Conservation (phyloP, 2,797 vertebrate genomes). For the Gephyroberyx darwinii region DNA sequence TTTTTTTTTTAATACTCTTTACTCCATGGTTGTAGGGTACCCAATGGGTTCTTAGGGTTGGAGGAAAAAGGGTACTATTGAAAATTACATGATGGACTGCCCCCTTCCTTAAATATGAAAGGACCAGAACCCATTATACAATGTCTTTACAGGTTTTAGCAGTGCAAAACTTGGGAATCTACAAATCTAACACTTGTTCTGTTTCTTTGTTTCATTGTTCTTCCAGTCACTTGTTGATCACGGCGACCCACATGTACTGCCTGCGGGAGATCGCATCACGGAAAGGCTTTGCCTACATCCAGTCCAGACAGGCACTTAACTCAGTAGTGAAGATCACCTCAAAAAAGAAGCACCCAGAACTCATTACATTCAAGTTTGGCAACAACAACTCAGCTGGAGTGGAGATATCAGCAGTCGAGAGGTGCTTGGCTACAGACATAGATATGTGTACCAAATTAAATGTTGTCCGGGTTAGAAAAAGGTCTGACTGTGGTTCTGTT, state of each 20-base stretch:
- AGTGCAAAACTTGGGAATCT: background rate
- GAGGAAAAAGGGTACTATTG: too few relatives aligned
- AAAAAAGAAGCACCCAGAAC: conserved; percentile 98
- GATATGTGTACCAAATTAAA: background rate
- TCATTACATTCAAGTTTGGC: conserved; percentile 99
- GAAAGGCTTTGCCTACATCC: conserved; percentile 97
- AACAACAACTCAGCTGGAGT: conserved; percentile 92
- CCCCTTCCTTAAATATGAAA: conserved; percentile 4
- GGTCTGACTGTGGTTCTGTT: too few relatives aligned
- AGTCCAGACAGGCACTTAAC: conserved; percentile 96
- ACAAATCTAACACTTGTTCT: background rate
- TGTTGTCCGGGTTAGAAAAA: too few relatives aligned
- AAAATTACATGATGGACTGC: background rate
- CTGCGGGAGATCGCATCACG: conserved; percentile 94
- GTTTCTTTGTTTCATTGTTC: conserved; percentile 17
- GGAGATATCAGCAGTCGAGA: conserved; percentile 95
- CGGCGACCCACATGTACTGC: conserved; percentile 98
- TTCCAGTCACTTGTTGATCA: conserved; percentile 92
- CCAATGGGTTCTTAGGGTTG: too few relatives aligned
- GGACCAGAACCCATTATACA: background rate
- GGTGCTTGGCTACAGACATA: conserved; percentile 77
- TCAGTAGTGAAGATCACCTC: conserved; percentile 99
- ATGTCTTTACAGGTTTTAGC: background rate
- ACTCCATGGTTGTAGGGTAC: background rate
- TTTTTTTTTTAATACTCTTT: background rate